A percentile compares a stretch with the other conserved stretches of the same genome.
Conservation (phyloP, 2,888 invertebrate species). For the Hymenopus coronatus region DNA sequence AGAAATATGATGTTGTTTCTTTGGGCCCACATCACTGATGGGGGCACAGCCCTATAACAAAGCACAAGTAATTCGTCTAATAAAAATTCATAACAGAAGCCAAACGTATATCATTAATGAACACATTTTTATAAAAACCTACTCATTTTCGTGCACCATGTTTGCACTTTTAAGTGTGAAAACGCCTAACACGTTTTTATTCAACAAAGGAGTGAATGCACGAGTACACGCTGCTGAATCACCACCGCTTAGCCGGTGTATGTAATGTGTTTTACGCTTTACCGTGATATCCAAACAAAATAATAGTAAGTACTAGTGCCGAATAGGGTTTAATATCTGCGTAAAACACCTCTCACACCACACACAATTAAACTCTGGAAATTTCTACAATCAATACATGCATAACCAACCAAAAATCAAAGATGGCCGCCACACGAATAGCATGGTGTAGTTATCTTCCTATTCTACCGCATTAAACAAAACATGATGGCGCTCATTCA, state of each 20-base stretch:
- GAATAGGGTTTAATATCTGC: background rate
- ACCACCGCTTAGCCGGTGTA: background rate
- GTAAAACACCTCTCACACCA: background rate
- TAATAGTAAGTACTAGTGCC: background rate
- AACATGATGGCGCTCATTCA: background rate
- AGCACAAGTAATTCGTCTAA: conserved; percentile 21
- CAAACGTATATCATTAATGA: background rate
- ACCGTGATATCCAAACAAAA: background rate
- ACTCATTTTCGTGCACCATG: conserved; percentile 23
- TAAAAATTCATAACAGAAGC: background rate
- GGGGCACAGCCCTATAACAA: conserved; percentile 60
- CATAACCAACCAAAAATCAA: conserved; percentile 25
- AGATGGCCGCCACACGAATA: conserved; percentile 30
- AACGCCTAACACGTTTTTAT: background rate
- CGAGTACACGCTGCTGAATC: background rate
- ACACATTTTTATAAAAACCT: background rate
- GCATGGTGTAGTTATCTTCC: background rate
- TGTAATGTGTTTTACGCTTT: background rate
- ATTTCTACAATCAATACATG: conserved; percentile 48
- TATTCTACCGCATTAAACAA: background rate
- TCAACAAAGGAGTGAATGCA: background rate
- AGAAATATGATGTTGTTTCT: conserved; percentile 77
- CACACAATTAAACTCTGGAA: conserved; percentile 38
- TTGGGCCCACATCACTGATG: conserved; percentile 93
- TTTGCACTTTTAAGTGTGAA: background rate